A percentile compares a stretch with the other conserved stretches of the same genome.
These are phyloP conservation scores for Lepidurus apus DNA, from an alignment of 1,140 invertebrate genomes.

Conservation along the genomic window DNA sequence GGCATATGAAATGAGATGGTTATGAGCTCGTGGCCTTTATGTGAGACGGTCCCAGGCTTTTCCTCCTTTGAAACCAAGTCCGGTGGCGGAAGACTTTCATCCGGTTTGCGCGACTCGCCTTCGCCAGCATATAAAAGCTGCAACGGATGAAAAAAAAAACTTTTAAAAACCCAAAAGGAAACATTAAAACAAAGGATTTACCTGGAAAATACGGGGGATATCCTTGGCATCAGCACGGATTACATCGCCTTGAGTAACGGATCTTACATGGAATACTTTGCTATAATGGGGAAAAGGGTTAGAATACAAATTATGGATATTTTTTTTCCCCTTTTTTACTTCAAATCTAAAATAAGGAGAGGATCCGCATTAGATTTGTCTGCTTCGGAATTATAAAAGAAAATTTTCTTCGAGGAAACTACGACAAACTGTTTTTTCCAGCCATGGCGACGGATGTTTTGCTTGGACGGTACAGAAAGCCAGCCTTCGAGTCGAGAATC, in stretches of 20 bases:
- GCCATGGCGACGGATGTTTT: constrained; percentile 89
- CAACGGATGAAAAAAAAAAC: constrained; percentile 31
- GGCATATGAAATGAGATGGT: constrained; percentile 97
- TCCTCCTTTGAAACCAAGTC: constrained; percentile 49
- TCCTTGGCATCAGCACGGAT: constrained; percentile 97
- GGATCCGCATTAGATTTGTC: constrained; percentile 94
- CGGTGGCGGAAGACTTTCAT: constrained; percentile 55
- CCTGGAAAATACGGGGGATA: constrained; percentile 97
- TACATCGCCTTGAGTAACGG: constrained; percentile 97
- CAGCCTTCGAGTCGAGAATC: constrained; percentile 87
- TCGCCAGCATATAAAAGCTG: constrained; percentile 86
- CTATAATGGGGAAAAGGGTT: constrained; percentile 42
- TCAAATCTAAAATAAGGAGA: constrained; percentile 88
- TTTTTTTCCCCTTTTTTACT: constrained; percentile 54
- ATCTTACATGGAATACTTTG: constrained; percentile 97
- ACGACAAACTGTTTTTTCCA: constrained; percentile 98
- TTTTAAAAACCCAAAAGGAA: background rate
- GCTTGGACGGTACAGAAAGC: constrained; percentile 90
- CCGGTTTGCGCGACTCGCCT: constrained; percentile 80
- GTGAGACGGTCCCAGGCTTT: constrained; percentile 69
- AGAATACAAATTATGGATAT: background rate
- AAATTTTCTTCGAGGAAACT: constrained; percentile 92
- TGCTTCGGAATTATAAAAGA: constrained; percentile 93
- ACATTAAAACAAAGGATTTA: constrained; percentile 41
- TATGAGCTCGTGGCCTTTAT: constrained; percentile 95